Base-by-base conservation (phyloP, 1,140 invertebrate genomes). In the Adoxophyes honmai region DNA sequence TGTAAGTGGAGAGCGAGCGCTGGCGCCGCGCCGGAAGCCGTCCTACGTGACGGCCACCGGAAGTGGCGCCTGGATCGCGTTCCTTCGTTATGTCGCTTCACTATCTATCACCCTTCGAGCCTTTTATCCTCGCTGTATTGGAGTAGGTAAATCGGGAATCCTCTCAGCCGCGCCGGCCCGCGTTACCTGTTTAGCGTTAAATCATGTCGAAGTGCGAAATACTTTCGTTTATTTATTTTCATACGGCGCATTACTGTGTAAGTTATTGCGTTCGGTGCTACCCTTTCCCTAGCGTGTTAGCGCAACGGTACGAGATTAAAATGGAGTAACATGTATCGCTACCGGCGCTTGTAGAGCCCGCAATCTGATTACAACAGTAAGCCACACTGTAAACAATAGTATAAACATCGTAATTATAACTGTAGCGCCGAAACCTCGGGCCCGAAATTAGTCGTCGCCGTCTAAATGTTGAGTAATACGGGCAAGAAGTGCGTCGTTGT, bases 21-120 rank as follows among this genome's bases (percentile, higher is more conserved):
- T 81, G 84, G 85, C 85, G 85, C 82, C 81, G 64, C 59, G 55
- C 74, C 81, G 85, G 85, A 88, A 88, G 78, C 85, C 75, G 75
- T 86, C 61, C 79, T 77, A 74, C 81, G 80, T 84, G 80, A 88
- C 77, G 81, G 75, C 73, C 76, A 73, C 73, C 83, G 85, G 85
- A 88, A 79, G 73, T 75, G 78, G 78, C 74, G 71, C 74, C 62
- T 18, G 78, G 85, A 85, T 83, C 75, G 75, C 72, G 71, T 81
- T 79, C 68, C 81, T 73, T 72, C 70, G 70, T 75, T 73, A 76
- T 70, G 67, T 74, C 70, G 62, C 66, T 53, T 64, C 59, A 64
- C 52, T 62, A 69, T 66, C 42, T 48, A 48, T 48, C 72, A 59
- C 66, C 51, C 66, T 48, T 59, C 21, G 59, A 76, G 61, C 64